Percentiles rank a stretch among this genome's conserved stretches.
phyloP scores from a whole-genome alignment of 1,140 invertebrate genomes.

The Drosophila kohkoa region DNA sequence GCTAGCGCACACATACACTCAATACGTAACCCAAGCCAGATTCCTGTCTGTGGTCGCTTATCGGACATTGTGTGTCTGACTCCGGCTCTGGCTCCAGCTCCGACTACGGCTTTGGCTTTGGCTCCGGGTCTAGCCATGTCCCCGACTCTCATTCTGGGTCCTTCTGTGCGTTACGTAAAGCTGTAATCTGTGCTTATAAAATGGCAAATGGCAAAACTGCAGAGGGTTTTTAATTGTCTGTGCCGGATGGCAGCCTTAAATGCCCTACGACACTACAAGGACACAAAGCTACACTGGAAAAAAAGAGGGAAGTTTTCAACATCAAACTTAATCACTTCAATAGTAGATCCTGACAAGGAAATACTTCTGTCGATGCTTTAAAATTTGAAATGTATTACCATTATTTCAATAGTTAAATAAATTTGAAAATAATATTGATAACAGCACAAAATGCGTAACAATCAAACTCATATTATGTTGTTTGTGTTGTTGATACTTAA shows the following conservation, averaged over 20 bases:
- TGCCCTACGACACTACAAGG: slow-evolving; percentile 52
- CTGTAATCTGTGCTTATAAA: slow-evolving; percentile 83
- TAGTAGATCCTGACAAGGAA: no score
- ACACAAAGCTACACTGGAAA: slow-evolving; percentile 22
- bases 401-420: no score
- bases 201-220: slow-evolving; percentile 77
- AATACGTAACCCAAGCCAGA: slow-evolving; percentile 28
- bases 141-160: neutral
- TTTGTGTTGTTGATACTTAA: no score
- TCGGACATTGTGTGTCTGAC: slow-evolving; percentile 59
- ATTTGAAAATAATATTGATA: no score
- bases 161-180: slow-evolving; percentile 62
- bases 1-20: slow-evolving; percentile 8
- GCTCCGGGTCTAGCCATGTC: neutral
- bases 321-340: neutral
- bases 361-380: no score
- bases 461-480: no score
- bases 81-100: neutral
- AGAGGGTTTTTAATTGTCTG: slow-evolving; percentile 82
- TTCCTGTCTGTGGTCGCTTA: slow-evolving; percentile 63
- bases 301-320: neutral
- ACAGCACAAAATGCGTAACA: no score
- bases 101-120: neutral
- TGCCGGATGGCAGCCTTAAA: slow-evolving; percentile 75
- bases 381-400: no score